Evolutionary conservation across 1,140 invertebrate genomes (phyloP).

Genomic region (Temnothorax curvispinosus): DNA sequence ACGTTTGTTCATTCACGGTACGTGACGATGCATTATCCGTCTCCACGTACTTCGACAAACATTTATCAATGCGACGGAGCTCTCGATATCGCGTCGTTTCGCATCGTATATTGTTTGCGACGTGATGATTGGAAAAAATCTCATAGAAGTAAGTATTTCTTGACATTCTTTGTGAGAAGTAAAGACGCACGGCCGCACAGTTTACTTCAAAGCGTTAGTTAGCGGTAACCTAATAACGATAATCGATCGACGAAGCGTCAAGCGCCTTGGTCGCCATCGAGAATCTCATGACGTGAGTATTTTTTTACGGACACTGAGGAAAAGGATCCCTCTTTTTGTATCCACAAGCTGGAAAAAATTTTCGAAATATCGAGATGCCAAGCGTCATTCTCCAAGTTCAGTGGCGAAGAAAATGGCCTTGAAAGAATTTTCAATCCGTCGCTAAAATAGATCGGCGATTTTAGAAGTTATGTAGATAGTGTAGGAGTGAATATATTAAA

Average conservation of each 20-base stretch:
- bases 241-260: constrained; percentile 71
- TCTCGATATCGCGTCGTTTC: neutral
- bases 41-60: constrained; percentile 36
- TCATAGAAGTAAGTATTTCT: constrained; percentile 5
- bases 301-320: constrained; percentile 29
- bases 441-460: constrained; percentile 9
- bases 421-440: constrained; percentile 8
- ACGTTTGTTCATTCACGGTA: constrained; percentile 69
- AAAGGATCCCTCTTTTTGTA: constrained; percentile 8
- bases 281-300: constrained; percentile 15
- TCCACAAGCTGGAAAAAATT: constrained; percentile 41
- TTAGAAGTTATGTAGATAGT: neutral
- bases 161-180: constrained; percentile 31
- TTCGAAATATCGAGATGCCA: constrained; percentile 41
- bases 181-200: constrained; percentile 37
- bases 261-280: constrained; percentile 14
- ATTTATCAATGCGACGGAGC: constrained; percentile 13
- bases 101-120: constrained; percentile 9
- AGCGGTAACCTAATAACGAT: constrained; percentile 68
- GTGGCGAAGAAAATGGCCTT: constrained; percentile 42
- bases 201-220: constrained; percentile 27
- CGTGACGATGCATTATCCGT: constrained; percentile 62
- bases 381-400: constrained; percentile 43
- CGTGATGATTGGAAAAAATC: constrained; percentile 7
- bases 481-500: neutral